These are phyloP conservation scores for Geococcyx californianus DNA, from an alignment of 2,113 vertebrate species.

Conservation along the genomic window DNA sequence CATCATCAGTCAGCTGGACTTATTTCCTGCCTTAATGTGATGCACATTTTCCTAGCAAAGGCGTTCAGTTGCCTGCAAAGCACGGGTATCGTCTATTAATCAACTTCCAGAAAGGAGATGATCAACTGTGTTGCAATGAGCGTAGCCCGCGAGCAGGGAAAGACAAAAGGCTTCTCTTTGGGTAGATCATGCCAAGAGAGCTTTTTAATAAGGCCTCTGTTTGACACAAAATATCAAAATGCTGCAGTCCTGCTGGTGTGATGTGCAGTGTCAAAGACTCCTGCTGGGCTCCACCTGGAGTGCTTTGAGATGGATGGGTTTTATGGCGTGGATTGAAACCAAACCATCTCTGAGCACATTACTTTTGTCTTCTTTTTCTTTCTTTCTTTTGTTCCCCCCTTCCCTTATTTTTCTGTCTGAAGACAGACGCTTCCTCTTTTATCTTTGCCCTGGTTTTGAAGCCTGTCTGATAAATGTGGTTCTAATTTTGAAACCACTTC, in stretches of 20 bases:
- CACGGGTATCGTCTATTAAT: neutral
- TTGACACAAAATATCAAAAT: slow-evolving; percentile 19
- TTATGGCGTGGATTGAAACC: neutral
- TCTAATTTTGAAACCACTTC: neutral
- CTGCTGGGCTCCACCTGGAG: neutral
- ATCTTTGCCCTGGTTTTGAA: slow-evolving; percentile 10
- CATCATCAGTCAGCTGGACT: neutral
- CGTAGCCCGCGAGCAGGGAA: neutral
- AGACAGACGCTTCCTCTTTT: neutral
- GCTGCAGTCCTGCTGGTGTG: neutral
- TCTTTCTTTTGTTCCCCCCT: neutral
- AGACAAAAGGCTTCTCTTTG: slow-evolving; percentile 2
- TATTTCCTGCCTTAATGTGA: neutral
- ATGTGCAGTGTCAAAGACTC: neutral
- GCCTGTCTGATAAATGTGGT: neutral
- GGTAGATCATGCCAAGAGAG: neutral
- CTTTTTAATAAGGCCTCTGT: neutral
- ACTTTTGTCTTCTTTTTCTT: neutral
- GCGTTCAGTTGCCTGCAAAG: neutral
- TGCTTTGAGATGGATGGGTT: neutral
- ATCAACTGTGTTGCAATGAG: neutral
- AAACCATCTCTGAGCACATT: neutral
- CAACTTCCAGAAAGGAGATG: neutral
- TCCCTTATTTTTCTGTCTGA: neutral
- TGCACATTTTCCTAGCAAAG: neutral